These are phyloP conservation scores for Cephus nigrinus DNA, from an alignment of 2,888 invertebrate genomes.

Conservation along the genomic window DNA sequence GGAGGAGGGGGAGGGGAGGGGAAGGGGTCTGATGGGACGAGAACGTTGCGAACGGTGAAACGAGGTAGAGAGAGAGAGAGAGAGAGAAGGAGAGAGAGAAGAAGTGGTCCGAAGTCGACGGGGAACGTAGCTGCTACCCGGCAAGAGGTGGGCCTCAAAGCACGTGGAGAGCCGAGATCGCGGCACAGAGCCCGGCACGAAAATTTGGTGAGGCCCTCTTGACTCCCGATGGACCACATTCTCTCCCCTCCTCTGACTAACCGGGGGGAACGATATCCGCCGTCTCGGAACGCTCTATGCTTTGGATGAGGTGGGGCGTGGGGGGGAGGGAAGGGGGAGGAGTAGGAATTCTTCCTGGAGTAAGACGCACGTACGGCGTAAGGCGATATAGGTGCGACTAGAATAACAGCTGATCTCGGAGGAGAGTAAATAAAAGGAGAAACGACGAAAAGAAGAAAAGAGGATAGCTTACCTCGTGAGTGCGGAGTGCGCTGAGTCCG, in stretches of 20 bases:
- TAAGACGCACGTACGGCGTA: no score
- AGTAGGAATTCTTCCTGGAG: background rate
- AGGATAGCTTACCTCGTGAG: slow-evolving; percentile 56
- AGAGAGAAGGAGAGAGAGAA: slow-evolving; percentile 20
- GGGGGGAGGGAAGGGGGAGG: background rate
- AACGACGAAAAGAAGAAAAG: background rate
- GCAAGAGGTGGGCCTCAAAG: slow-evolving; percentile 28
- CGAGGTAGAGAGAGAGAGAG: background rate
- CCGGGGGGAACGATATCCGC: slow-evolving; percentile 45
- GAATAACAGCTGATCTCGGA: slow-evolving; percentile 6
- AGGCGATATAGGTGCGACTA: background rate
- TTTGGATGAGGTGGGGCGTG: background rate
- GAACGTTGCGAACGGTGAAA: no score
- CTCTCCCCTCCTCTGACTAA: slow-evolving; percentile 47
- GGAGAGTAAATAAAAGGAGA: background rate
- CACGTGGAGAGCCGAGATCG: slow-evolving; percentile 51
- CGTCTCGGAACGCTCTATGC: background rate
- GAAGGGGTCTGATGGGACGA: no score
- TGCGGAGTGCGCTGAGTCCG: slow-evolving; percentile 56
- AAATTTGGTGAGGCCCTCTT: slow-evolving; percentile 50
- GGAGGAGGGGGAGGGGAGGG: background rate
- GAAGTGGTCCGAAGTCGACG: background rate
- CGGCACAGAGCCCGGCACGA: slow-evolving; percentile 44
- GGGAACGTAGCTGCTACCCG: slow-evolving; percentile 5
- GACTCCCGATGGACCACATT: slow-evolving; percentile 60